Base-by-base conservation (phyloP, 2,888 invertebrate genomes). In the Caenorhabditis sulstoni region DNA sequence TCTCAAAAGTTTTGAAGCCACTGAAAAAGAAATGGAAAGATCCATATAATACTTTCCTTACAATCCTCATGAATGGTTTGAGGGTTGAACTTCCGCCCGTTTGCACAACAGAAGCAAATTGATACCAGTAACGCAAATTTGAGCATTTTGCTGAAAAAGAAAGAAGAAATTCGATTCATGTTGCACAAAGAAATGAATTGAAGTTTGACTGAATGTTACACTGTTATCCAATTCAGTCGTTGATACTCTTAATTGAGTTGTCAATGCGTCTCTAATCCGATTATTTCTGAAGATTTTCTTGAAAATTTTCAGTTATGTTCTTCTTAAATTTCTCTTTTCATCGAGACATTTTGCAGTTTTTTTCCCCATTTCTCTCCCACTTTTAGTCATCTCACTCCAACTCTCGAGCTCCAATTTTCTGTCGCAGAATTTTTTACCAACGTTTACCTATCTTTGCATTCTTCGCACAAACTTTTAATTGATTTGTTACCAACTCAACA, bases 131-230 rank as follows among this genome's bases (percentile, higher is more conserved):
- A n/a, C 2, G 62, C 12, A 47, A 61, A 29, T 49, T 76, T 76
- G 76, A 76, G 76, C 76, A 76, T 62, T 50, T 57, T 66, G 52
- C 74, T 67, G 52, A 49, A 62, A 70, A n/a, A 52, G 37, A 52
- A 65, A 16, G 20, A n/a, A n/a, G n/a, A n/a, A n/a, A n/a, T n/a
- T n/a, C n/a, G n/a, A n/a, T n/a, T n/a, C n/a, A n/a, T n/a, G n/a
- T n/a, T n/a, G n/a, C n/a, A n/a, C n/a, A n/a, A n/a, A 23, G 1
- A 20, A 45, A 47, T 57, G 22, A n/a, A 37, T 41, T 16, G 11
- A 37, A 55, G 39, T 52, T 49, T 52, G 52, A 52, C n/a, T 37
- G 20, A 67, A 45, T 29, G 14, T 67, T 18, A 53, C 11, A 52
- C 7, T 35, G 23, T 53, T 29, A 53, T 53, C 65, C 55, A 52